Evolutionary conservation across 2,888 invertebrate species (phyloP), one percentile per base, ranked within the genome.

Genomic region (Apotomis capreana): DNA sequence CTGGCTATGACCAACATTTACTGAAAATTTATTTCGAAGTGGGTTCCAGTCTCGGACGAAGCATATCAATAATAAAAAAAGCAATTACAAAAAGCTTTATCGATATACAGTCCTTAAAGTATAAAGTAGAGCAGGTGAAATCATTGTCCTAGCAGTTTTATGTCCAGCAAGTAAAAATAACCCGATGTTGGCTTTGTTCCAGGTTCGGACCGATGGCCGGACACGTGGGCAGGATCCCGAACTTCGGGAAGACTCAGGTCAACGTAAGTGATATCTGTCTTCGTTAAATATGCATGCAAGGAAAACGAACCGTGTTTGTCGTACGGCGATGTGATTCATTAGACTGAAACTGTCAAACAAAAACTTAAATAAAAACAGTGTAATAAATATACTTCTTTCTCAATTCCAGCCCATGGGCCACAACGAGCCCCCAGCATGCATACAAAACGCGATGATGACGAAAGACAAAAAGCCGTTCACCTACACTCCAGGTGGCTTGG

Each of bases 401-500:
- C 4, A 75, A 78, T 93, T 93, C 70, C 92, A 94, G 93, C 90
- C 90, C 71, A 90, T 91, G 89, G 91, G 91, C 9, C 78, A 75
- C 74, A 78, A 87, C 63, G 97, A 97, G 84, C 97, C 97, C 58
- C 98, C 98, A 75, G 96, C 96, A 76, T 97, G 97, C 80, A 96
- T 98, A 71, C 97, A 98, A 87, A 97, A 97, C 88, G 98, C 98
- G 49, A 98, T 98, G 97, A 96, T 98, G 96, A 97, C 97, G 81
- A 98, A 98, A 90, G 98, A 98, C 89, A 98, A 98, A 89, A 98
- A 98, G 84, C 98, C 98, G 10, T 98, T 98, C 87, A 98, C 98
- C n/a, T 98, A 98, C 88, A 98, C 98, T 15, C 98, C 98, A 1
- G 98, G 98, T 15, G 98, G 98, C 76, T 94, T 98, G 73, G 97